Evolutionary conservation across 2,797 vertebrate genomes (phyloP).

Genomic region (Poecilia wingei): DNA sequence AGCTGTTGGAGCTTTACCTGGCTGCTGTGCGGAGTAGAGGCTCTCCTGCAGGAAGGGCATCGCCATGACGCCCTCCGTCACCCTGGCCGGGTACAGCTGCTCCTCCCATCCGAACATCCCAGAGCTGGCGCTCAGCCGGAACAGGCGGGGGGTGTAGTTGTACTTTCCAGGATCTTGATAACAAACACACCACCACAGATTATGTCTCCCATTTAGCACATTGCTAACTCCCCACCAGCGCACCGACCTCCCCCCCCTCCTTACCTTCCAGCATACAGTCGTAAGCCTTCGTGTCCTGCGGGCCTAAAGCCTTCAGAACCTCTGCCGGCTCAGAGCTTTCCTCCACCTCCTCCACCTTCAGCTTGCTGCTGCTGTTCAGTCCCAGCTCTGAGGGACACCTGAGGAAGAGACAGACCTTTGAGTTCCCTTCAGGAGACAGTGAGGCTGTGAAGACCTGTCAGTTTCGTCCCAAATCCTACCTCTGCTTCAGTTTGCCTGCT

Average conservation of each 20-base stretch:
- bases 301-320: constrained; percentile 75
- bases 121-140: constrained; percentile 77
- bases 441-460: not conserved
- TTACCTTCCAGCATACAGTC: constrained; percentile 87
- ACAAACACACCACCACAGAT: constrained; percentile 10
- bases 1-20: constrained; percentile 67
- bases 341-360: constrained; percentile 79
- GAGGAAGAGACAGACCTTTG: not conserved
- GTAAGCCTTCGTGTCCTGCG: constrained; percentile 80
- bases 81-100: constrained; percentile 71
- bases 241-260: too few relatives aligned
- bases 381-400: constrained; percentile 80
- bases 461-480: constrained; percentile 58
- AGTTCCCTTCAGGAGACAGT: not conserved
- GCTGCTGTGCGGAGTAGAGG: constrained; percentile 81
- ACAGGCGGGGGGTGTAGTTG: constrained; percentile 83
- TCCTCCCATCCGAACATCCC: constrained; percentile 81
- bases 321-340: constrained; percentile 80
- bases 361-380: constrained; percentile 64
- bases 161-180: constrained; percentile 84
- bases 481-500: constrained; percentile 72
- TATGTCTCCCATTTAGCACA: not conserved
- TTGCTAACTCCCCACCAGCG: not conserved
- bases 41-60: constrained; percentile 86
- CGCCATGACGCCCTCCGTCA: constrained; percentile 74